A percentile compares a stretch with the other conserved stretches of the same genome.
Evolutionary conservation across 2,888 invertebrate species (phyloP).

Genomic region (Microplitis manilae): DNA sequence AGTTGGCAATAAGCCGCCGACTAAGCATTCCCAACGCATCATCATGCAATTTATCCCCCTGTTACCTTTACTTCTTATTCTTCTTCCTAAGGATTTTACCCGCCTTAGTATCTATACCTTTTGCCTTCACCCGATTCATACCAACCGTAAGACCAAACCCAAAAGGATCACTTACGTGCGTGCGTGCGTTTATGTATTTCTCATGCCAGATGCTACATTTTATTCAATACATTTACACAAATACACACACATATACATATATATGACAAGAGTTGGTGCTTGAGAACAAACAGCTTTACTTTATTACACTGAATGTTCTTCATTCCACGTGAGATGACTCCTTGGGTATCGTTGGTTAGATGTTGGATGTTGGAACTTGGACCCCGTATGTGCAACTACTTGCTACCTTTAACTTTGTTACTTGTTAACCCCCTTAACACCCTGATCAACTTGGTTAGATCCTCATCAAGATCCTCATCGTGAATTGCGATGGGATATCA

Average conservation of each 20-base stretch:
- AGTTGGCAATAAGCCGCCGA: constrained; percentile 26
- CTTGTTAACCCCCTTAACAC: constrained; percentile 32
- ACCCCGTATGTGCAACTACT: background rate
- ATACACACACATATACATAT: background rate
- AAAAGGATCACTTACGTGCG: constrained; percentile 24
- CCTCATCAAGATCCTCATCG: constrained; percentile 40
- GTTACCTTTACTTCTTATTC: background rate
- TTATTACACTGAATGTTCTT: background rate
- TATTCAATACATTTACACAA: background rate
- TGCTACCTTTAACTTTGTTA: constrained; percentile 9
- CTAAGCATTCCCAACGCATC: constrained; percentile 33
- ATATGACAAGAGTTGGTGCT: background rate
- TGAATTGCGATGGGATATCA: constrained; percentile 25
- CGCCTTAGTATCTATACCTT: constrained; percentile 14
- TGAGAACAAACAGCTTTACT: background rate
- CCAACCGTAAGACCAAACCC: background rate
- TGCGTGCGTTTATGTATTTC: background rate
- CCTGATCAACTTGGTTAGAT: constrained; percentile 29
- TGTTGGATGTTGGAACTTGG: background rate
- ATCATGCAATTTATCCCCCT: constrained; percentile 33
- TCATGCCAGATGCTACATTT: constrained; percentile 33
- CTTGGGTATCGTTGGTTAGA: background rate
- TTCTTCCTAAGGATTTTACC: background rate
- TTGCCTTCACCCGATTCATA: background rate
- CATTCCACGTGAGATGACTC: constrained; percentile 16